These are phyloP conservation scores for Archilochus colubris DNA, from an alignment of 2,113 vertebrate genomes.

Conservation along the genomic window DNA sequence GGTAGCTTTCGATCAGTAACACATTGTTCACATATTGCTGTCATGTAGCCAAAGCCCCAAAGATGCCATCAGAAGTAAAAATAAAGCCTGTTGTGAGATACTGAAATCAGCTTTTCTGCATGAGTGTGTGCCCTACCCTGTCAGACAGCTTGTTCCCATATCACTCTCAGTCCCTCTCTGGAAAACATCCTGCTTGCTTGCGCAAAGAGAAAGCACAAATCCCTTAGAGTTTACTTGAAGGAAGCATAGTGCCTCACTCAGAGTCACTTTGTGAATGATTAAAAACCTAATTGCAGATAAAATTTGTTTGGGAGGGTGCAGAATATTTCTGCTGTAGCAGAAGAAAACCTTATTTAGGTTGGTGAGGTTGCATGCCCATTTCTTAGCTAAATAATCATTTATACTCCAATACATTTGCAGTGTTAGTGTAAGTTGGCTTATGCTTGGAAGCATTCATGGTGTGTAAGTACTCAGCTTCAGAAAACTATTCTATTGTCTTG, in stretches of 20 bases:
- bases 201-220: not conserved
- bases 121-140: accelerated
- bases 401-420: no score
- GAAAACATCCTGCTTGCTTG: not conserved
- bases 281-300: not conserved
- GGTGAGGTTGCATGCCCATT: not conserved
- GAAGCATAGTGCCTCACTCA: not conserved
- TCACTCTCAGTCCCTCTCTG: not conserved
- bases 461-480: not conserved
- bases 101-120: not conserved
- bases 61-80: not conserved
- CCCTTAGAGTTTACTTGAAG: not conserved
- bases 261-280: not conserved
- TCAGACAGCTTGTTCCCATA: not conserved
- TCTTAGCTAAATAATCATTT: not conserved
- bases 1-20: slow-evolving; percentile 49
- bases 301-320: not conserved
- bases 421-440: not conserved
- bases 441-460: not conserved
- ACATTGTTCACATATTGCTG: not conserved
- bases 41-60: slow-evolving; percentile 14
- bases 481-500: not conserved
- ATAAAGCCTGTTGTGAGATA: not conserved
- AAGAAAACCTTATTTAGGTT: not conserved
- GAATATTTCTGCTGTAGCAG: not conserved